A percentile compares a stretch with the other conserved stretches of the same genome.
Conservation (phyloP, 2,113 vertebrate genomes). For the Psittacula cyanocephala region DNA sequence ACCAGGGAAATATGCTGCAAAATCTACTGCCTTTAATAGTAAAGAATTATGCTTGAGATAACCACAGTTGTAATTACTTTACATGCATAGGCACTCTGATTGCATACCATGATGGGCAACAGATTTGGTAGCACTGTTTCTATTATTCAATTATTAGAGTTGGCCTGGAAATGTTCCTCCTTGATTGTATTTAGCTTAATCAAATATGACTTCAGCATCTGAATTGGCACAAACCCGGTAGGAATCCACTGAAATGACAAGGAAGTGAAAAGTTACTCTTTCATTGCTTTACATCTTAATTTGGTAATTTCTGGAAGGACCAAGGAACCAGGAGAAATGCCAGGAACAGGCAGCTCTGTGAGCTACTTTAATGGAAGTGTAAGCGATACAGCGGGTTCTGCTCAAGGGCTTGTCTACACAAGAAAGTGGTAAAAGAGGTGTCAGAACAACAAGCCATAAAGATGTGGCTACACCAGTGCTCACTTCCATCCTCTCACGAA, state of each 20-base stretch:
- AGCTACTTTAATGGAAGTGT: neutral
- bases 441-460: neutral
- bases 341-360: neutral
- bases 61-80: neutral
- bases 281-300: constrained; percentile 29
- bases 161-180: constrained; percentile 33
- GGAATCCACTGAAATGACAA: constrained; percentile 27
- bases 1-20: neutral
- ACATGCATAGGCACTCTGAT: neutral
- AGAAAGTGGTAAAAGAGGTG: neutral
- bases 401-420: rapidly evolving
- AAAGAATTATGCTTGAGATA: neutral
- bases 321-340: neutral
- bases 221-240: constrained; percentile 25
- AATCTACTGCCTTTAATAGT: neutral
- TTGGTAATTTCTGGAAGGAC: neutral
- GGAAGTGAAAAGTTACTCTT: constrained; percentile 10
- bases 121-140: constrained; percentile 34
- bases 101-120: constrained; percentile 35
- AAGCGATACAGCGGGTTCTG: neutral
- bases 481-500: neutral
- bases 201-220: constrained; percentile 33
- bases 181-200: constrained; percentile 50
- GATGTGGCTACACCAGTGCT: neutral
- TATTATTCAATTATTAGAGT: constrained; percentile 1